Base-by-base conservation (phyloP, 2,888 invertebrate genomes). In the Dicranocentrus wangi region DNA sequence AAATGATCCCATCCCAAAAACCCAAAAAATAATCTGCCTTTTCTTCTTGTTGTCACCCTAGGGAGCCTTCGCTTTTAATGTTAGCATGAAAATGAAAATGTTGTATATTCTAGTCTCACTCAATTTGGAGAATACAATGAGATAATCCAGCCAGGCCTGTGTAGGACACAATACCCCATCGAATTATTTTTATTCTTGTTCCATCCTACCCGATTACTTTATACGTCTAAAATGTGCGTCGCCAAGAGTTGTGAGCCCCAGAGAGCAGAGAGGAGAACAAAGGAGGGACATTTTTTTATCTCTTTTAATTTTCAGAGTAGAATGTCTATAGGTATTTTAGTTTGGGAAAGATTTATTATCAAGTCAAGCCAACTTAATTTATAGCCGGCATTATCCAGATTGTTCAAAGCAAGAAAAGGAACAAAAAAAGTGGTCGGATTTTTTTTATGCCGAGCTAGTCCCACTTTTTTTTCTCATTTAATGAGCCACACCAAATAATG, bases 351-450 rank as follows among this genome's bases (percentile, higher is more conserved):
- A 32, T 61, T 61, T 28, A 61, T 21, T 3, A 28, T 28, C 21
- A 61, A 32, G 61, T 32, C 39, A 32, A 19, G 25, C 55, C 55
- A 47, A 10, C 55, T 25, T 55, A 55, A 55, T 55, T 55, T 55
- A 55, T 25, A 55, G n/a, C 25, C 55, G 13, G 25, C 23, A 55
- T 55, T 55, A 55, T 23, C 47, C 15, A 47, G 47, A 47, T n/a
- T 47, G 10, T 2, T 47, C n/a, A 47, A 10, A n/a, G n/a, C 5
- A 47, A 7, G 15, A 7, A 15, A n/a, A n/a, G 15, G n/a, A 47
- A 47, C 47, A 47, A 7, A 15, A n/a, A n/a, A 47, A 47, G n/a
- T 47, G 32, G 32, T 47, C 15, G 47, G 47, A 47, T 47, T 47
- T 47, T 47, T 10, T 47, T 7, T 47, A 3, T 47, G 15, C 47